A percentile compares a stretch with the other conserved stretches of the same genome.
phyloP scores from a whole-genome alignment of 2,797 vertebrate genomes.

The Corythornis leucogaster region DNA sequence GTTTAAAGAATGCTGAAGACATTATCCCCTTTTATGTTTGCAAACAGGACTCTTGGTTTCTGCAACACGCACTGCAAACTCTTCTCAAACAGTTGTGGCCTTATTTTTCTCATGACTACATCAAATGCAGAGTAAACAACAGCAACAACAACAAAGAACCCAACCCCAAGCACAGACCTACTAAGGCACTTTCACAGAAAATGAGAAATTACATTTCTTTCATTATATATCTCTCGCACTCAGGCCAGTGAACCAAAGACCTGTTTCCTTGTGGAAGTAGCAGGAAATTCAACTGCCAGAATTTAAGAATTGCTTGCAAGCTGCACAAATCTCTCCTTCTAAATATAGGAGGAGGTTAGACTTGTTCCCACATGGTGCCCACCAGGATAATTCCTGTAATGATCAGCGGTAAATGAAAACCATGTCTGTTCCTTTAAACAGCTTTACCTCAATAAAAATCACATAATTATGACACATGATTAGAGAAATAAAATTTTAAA shows the following conservation, averaged over 20 bases:
- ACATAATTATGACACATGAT: not conserved
- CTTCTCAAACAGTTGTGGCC: not conserved
- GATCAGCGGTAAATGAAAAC: not conserved
- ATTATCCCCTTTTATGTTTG: not conserved
- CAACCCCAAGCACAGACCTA: not conserved
- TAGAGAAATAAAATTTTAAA: not conserved
- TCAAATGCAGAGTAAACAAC: not conserved
- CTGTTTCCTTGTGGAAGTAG: not conserved
- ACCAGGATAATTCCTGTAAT: not conserved
- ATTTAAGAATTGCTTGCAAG: not conserved
- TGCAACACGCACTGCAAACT: not conserved
- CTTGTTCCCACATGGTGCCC: not conserved
- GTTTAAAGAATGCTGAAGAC: not conserved
- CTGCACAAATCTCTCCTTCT: not conserved
- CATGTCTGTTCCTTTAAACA: not conserved
- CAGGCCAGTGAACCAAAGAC: not conserved
- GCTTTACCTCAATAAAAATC: not conserved
- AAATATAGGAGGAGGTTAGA: not conserved
- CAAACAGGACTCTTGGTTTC: not conserved
- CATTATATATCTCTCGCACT: too few species aligned
- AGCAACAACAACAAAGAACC: not conserved
- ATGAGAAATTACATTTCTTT: not conserved
- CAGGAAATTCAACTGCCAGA: not conserved
- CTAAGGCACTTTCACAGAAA: rapidly evolving
- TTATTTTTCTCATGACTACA: not conserved